These are phyloP conservation scores for western clawed frog (Xenopus tropicalis) DNA, from an alignment of 2,113 vertebrate genomes.

Conservation along the genomic window DNA sequence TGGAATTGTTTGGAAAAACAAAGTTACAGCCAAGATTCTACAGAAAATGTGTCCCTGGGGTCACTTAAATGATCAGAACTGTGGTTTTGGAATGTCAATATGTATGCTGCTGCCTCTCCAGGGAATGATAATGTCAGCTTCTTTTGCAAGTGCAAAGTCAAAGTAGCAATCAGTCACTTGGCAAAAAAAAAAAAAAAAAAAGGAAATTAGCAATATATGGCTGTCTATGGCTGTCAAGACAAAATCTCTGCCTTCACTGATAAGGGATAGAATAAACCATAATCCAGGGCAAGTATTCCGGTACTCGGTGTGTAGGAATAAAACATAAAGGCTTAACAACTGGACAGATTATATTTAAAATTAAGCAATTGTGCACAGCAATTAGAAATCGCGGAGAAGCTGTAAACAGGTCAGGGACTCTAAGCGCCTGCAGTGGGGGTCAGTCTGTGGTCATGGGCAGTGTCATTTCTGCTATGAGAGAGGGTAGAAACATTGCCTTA, in stretches of 20 bases:
- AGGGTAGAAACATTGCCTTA: too few relatives aligned
- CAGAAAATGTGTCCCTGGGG: slow-evolving; percentile 5
- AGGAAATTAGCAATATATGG: slow-evolving; percentile 19
- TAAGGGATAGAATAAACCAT: slow-evolving; percentile 3
- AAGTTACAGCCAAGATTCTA: slow-evolving; percentile 19
- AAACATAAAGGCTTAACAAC: background rate
- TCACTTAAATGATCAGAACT: slow-evolving; percentile 6
- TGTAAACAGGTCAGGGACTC: too few relatives aligned
- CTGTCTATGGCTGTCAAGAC: slow-evolving; percentile 24
- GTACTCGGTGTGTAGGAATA: background rate
- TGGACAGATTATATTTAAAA: background rate
- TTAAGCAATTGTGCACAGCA: too few relatives aligned
- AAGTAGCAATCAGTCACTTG: slow-evolving; percentile 31
- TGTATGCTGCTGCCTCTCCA: slow-evolving; percentile 5
- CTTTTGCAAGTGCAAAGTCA: slow-evolving; percentile 21
- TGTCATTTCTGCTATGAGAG: too few relatives aligned
- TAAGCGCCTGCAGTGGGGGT: too few relatives aligned
- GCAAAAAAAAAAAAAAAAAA: slow-evolving; percentile 22
- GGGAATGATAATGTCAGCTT: slow-evolving; percentile 23
- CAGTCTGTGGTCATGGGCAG: too few relatives aligned
- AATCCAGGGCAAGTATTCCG: background rate
- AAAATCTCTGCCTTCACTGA: slow-evolving; percentile 9
- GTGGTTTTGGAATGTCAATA: slow-evolving; percentile 7
- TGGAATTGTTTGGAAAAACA: slow-evolving; percentile 14
- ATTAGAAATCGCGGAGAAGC: too few relatives aligned